phyloP scores from a whole-genome alignment of 2,888 invertebrate species.

The Caradrina kadenii region DNA sequence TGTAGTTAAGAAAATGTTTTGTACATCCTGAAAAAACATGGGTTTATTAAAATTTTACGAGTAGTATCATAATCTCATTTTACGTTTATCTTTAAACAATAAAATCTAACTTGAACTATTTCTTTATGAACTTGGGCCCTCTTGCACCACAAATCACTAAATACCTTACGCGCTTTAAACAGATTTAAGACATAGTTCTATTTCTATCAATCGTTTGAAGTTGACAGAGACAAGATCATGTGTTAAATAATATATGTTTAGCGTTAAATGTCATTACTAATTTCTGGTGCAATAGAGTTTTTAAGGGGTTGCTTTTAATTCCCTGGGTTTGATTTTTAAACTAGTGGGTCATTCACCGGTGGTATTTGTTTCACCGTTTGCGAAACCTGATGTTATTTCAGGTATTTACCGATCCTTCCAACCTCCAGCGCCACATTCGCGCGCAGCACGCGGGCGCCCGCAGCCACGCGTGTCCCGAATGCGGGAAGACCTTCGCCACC shows the following conservation, averaged over 20 bases:
- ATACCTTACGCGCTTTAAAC: slow-evolving; percentile 1
- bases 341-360: slow-evolving; percentile 58
- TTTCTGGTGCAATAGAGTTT: slow-evolving; percentile 20
- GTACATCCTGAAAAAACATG: slow-evolving; percentile 58
- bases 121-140: neutral
- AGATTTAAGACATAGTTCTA: neutral
- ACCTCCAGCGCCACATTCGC: slow-evolving; percentile 98
- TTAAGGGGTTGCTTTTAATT: slow-evolving; percentile 35
- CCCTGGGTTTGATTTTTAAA: slow-evolving; percentile 55
- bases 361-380: slow-evolving; percentile 73
- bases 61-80: slow-evolving; percentile 14
- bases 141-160: slow-evolving; percentile 7
- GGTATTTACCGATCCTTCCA: slow-evolving; percentile 98
- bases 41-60: slow-evolving; percentile 42
- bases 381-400: slow-evolving; percentile 92
- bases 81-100: slow-evolving; percentile 28
- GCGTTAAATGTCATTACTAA: slow-evolving; percentile 6
- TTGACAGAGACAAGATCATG: slow-evolving; percentile 6
- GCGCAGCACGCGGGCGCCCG: slow-evolving; percentile 98
- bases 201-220: neutral
- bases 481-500: slow-evolving; percentile 99
- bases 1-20: slow-evolving; percentile 27
- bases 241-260: slow-evolving; percentile 3
- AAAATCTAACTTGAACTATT: slow-evolving; percentile 1
- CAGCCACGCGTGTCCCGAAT: slow-evolving; percentile 99